Base-by-base conservation (phyloP, 2,888 invertebrate species). In the Abrostola triplasia region DNA sequence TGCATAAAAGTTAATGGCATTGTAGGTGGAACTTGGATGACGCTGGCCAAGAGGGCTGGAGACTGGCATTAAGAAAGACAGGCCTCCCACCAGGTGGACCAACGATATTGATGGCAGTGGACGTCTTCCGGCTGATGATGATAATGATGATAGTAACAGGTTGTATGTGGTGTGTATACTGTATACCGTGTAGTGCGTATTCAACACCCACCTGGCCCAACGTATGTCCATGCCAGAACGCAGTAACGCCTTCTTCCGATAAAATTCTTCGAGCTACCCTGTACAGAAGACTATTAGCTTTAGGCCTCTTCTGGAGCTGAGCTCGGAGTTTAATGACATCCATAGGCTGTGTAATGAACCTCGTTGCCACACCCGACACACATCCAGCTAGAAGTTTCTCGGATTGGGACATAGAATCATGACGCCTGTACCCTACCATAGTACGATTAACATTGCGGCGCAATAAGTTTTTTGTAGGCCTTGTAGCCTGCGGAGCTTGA, bases 251-350 rank as follows among this genome's bases (percentile, higher is more conserved):
- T 95, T 99, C 99, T 84, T 99, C 98, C 54, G 88, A 93, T 0
- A 96, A 86, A 60, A 99, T 99, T 40, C 96, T 92, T 11, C 84
- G 86, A 0, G 96, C 88, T 0, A 98, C 97, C 83, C 97, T 98
- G 36, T 98, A 90, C 55, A 84, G 24, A 0, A 79, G 13, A 8
- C 24, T 53, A 0, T 0, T 42, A 0, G 0, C 6, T 11, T 54
- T 58, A 0, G 52, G 36, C 84, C 93, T 95, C 84, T 98, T 98
- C 24, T 97, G 95, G 13, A 99, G 92, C 95, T 99, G 99, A 83
- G 98, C 98, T 76, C 99, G 95, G 70, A 99, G 97, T 94, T 99
- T 99, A 48, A 99, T 88, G 1, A 99, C 99, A 95, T 99, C 99
- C 62, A 99, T 92, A 0, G 99, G 99, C 88, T 99, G 94, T 0